These are phyloP conservation scores for Bombus ignitus DNA, from an alignment of 1,140 invertebrate genomes.

Conservation along the genomic window DNA sequence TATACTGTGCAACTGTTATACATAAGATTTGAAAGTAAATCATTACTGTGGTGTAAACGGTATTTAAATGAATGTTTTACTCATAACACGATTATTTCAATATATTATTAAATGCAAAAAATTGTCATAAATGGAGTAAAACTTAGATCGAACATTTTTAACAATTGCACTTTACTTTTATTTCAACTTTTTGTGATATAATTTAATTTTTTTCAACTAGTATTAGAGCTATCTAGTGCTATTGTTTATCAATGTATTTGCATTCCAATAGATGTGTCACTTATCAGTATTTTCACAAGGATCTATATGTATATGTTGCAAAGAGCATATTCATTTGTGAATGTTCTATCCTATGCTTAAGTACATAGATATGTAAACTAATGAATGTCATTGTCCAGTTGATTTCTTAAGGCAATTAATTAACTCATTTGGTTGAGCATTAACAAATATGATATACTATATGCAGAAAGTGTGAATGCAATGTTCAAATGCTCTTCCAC, in stretches of 20 bases:
- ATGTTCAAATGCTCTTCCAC: constrained; percentile 59
- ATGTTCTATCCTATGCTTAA: constrained; percentile 42
- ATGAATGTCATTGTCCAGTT: constrained; percentile 32
- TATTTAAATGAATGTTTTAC: constrained; percentile 57
- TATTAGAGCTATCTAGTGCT: not conserved
- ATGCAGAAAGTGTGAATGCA: constrained; percentile 40
- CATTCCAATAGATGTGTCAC: constrained; percentile 56
- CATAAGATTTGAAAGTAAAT: constrained; percentile 60
- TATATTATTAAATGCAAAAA: not conserved
- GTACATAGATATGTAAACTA: constrained; percentile 27
- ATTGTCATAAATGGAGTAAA: not conserved
- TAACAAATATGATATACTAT: constrained; percentile 36
- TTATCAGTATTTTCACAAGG: constrained; percentile 25
- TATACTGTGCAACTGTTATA: constrained; percentile 63
- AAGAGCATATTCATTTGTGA: constrained; percentile 33
- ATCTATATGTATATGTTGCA: constrained; percentile 20
- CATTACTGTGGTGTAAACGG: constrained; percentile 40
- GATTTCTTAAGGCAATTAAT: constrained; percentile 21
- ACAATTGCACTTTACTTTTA: not conserved
- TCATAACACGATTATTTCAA: constrained; percentile 42
- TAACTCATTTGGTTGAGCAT: constrained; percentile 47
- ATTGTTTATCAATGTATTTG: constrained; percentile 16
- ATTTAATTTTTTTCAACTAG: not conserved
- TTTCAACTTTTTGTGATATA: constrained; percentile 21
- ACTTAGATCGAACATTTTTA: not conserved